phyloP scores from a whole-genome alignment of 2,797 vertebrate species.

The Cetoscarus ocellatus region DNA sequence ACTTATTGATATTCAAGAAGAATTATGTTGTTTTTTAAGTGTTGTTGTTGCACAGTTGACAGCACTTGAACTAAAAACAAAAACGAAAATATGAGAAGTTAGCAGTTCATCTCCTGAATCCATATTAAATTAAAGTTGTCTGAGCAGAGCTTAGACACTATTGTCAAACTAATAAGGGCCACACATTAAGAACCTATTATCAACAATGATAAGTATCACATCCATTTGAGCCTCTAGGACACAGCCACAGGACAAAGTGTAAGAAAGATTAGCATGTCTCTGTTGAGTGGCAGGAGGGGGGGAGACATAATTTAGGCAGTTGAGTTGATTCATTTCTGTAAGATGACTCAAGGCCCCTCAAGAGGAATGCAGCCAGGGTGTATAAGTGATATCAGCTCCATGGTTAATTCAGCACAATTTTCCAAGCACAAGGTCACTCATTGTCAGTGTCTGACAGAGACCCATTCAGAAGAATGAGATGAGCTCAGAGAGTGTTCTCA shows the following conservation, averaged over 20 bases:
- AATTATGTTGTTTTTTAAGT: slow-evolving; percentile 22
- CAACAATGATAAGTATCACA: slow-evolving; percentile 45
- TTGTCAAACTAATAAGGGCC: slow-evolving; percentile 27
- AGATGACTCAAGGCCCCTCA: slow-evolving; percentile 73
- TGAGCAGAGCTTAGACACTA: slow-evolving; percentile 16
- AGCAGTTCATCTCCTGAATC: slow-evolving; percentile 7
- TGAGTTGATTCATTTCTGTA: slow-evolving; percentile 78
- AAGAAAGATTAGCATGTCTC: slow-evolving; percentile 49
- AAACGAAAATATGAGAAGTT: slow-evolving; percentile 28
- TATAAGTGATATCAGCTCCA: slow-evolving; percentile 79
- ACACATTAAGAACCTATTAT: slow-evolving; percentile 62
- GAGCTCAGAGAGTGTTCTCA: slow-evolving; percentile 78
- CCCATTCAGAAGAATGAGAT: slow-evolving; percentile 80
- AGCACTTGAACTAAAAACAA: slow-evolving; percentile 33
- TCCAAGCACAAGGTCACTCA: slow-evolving; percentile 83
- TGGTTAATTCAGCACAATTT: slow-evolving; percentile 81
- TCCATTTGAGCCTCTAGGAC: slow-evolving; percentile 38
- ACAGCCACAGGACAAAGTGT: slow-evolving; percentile 33
- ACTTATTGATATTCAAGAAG: slow-evolving; percentile 56
- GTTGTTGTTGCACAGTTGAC: slow-evolving; percentile 23
- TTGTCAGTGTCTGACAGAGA: slow-evolving; percentile 80
- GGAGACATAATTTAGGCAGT: slow-evolving; percentile 56
- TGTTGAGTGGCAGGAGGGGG: slow-evolving; percentile 49
- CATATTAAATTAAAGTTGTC: slow-evolving; percentile 20
- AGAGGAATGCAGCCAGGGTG: slow-evolving; percentile 70